Evolutionary conservation across 2,113 vertebrate genomes (phyloP).

Genomic region (Cacatua alba): DNA sequence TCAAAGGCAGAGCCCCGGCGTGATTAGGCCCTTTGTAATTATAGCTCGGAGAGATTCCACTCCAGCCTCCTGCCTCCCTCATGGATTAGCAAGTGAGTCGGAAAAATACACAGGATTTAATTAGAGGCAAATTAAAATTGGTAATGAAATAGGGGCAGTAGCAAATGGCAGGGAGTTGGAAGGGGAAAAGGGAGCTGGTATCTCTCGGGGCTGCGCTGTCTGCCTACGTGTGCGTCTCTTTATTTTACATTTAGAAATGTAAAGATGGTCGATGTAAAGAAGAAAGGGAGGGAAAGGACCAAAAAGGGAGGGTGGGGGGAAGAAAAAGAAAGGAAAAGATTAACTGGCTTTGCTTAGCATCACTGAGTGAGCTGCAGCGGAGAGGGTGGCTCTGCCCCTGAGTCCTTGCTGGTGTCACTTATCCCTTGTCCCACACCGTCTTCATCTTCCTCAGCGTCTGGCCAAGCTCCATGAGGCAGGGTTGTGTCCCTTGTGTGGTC

Average conservation of each 20-base stretch:
- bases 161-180: constrained; percentile 90
- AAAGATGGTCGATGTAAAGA: constrained; percentile 70
- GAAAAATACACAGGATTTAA: constrained; percentile 99
- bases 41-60: constrained; percentile 95
- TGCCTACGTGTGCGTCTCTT: constrained; percentile 75
- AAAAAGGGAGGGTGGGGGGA: not conserved
- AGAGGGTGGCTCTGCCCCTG: not conserved
- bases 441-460: not conserved
- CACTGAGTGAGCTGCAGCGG: not conserved
- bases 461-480: accelerated
- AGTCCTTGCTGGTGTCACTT: not conserved
- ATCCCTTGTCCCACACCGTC: not conserved
- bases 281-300: constrained; percentile 62
- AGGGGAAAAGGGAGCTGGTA: constrained; percentile 75
- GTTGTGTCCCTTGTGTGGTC: accelerated
- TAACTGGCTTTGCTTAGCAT: not conserved
- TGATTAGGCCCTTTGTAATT: constrained; percentile 99
- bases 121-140: constrained; percentile 99
- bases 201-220: constrained; percentile 76
- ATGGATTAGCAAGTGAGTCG: constrained; percentile 96
- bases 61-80: constrained; percentile 94
- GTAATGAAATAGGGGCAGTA: constrained; percentile 99
- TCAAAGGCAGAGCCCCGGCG: constrained; percentile 90
- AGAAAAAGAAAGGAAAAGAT: not conserved
- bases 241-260: constrained; percentile 80